These are phyloP conservation scores for Amphiprion percula DNA, from an alignment of 2,113 vertebrate genomes.

Conservation along the genomic window DNA sequence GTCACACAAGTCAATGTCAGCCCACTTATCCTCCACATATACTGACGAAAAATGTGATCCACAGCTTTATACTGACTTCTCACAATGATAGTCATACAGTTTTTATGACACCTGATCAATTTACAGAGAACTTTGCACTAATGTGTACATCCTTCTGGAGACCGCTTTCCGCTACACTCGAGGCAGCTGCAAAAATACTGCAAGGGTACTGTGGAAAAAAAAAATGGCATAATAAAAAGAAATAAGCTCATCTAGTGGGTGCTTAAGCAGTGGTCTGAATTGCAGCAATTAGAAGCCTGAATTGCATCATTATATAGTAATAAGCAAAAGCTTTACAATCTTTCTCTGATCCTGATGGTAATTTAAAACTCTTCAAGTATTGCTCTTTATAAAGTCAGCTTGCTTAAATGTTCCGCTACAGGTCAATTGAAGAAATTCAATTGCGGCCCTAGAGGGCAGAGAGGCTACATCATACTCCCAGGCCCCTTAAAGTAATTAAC, in stretches of 20 bases:
- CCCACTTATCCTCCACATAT: neutral
- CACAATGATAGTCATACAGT: neutral
- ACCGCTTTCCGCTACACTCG: conserved; percentile 2
- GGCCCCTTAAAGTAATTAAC: conserved; percentile 72
- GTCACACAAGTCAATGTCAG: neutral
- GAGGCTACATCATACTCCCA: conserved; percentile 64
- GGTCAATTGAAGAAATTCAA: conserved; percentile 73
- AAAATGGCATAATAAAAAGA: conserved; percentile 38
- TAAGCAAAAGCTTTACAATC: conserved; percentile 49
- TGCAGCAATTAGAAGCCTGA: conserved; percentile 39
- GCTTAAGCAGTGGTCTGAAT: conserved; percentile 45
- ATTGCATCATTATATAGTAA: conserved; percentile 53
- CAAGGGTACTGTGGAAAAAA: neutral
- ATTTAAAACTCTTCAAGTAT: conserved; percentile 51
- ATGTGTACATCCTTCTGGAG: neutral
- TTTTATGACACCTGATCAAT: conserved; percentile 20
- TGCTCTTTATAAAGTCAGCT: conserved; percentile 51
- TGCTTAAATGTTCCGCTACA: conserved; percentile 60
- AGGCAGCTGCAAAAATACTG: conserved; percentile 20
- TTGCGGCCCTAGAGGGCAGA: conserved; percentile 62
- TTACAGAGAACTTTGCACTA: neutral
- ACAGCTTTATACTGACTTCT: neutral
- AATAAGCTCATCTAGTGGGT: conserved; percentile 42
- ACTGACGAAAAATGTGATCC: neutral
- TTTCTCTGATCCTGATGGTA: conserved; percentile 15